Conservation (phyloP, 2,797 vertebrate genomes). For the Myotis planiceps region DNA sequence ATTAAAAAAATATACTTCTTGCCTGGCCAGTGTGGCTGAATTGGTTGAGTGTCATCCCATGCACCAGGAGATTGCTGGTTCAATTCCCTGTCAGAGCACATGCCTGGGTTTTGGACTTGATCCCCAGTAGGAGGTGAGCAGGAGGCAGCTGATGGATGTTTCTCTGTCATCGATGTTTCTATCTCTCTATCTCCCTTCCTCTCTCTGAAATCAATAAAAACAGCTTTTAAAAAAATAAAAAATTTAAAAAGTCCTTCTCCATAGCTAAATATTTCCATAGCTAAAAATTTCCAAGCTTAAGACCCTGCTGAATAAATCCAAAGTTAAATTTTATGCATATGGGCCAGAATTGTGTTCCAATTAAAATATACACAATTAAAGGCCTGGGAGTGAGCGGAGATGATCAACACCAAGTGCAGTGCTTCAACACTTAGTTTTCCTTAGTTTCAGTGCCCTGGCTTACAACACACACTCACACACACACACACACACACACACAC, state of each 20-base stretch:
- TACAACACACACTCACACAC: neutral
- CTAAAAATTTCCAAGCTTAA: neutral
- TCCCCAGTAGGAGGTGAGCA: neutral
- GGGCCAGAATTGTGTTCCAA: conserved; percentile 44
- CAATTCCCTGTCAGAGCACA: neutral
- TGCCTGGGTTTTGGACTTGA: neutral
- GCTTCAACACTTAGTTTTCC: conserved; percentile 16
- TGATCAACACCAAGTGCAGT: neutral
- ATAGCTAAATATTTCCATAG: neutral
- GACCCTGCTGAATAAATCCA: conserved; percentile 3
- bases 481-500: neutral
- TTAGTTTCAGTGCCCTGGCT: neutral
- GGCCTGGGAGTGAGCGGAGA: neutral
- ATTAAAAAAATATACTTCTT: neutral
- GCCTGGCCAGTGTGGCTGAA: too few species aligned
- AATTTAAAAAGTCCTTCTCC: neutral
- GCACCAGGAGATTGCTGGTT: neutral
- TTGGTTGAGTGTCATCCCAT: neutral
- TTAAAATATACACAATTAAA: conserved; percentile 56
- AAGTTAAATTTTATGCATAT: conserved; percentile 59
- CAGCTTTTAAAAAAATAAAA: neutral
- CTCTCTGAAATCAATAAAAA: neutral
- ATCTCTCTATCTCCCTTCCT: neutral
- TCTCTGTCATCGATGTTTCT: neutral
- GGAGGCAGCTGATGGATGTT: neutral